These are phyloP conservation scores for Saccostrea cuccullata DNA, from an alignment of 1,140 invertebrate genomes.

Conservation along the genomic window DNA sequence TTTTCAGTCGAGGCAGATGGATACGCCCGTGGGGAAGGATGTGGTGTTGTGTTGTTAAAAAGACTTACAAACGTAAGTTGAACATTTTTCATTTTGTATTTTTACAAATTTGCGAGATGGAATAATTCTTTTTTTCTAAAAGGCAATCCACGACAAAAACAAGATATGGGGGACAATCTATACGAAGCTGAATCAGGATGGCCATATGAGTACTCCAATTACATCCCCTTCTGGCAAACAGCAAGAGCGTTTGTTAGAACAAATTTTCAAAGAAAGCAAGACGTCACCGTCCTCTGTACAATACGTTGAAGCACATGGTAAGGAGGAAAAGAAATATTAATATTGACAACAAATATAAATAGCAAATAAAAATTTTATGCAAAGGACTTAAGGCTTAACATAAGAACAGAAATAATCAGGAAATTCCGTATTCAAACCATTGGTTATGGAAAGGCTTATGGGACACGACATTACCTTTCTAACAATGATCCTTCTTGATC, in stretches of 20 bases:
- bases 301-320: constrained; percentile 64
- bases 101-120: too few species aligned
- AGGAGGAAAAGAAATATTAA: too few species aligned
- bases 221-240: constrained; percentile 61
- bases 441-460: too few species aligned
- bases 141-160: constrained; percentile 58
- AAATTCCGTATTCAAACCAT: too few species aligned
- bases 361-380: too few species aligned
- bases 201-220: constrained; percentile 59
- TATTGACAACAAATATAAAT: too few species aligned
- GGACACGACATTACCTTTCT: too few species aligned
- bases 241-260: constrained; percentile 53
- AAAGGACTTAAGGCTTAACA: too few species aligned
- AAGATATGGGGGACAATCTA: constrained; percentile 61
- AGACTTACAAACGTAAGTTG: constrained; percentile 40
- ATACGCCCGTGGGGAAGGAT: constrained; percentile 53
- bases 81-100: too few species aligned
- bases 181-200: constrained; percentile 64
- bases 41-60: constrained; percentile 51
- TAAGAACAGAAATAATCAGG: too few species aligned
- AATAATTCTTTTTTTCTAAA: too few species aligned
- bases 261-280: constrained; percentile 36
- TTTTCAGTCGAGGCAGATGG: constrained; percentile 18
- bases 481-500: too few species aligned
- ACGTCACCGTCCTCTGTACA: constrained; percentile 47